Conservation (phyloP, 2,113 vertebrate species). For the Eudyptes chrysolophus region DNA sequence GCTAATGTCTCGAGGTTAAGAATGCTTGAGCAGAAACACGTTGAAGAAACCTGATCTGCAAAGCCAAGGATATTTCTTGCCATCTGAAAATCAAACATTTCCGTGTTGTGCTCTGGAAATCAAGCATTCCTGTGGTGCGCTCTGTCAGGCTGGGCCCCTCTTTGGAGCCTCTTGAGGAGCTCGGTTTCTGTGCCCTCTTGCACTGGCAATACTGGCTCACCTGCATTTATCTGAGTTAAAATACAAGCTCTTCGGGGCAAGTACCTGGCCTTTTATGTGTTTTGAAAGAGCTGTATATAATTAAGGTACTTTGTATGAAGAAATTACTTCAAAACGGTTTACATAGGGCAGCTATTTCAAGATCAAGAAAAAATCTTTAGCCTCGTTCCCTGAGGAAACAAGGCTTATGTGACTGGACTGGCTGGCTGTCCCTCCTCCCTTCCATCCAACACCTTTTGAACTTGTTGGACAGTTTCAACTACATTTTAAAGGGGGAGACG, state of each 20-base stretch:
- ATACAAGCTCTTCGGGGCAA: conserved; percentile 64
- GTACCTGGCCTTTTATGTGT: conserved; percentile 59
- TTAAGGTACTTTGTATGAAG: conserved; percentile 65
- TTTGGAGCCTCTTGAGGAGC: neutral
- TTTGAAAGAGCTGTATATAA: conserved; percentile 59
- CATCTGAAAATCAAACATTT: neutral
- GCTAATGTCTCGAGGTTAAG: neutral
- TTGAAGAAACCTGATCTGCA: neutral
- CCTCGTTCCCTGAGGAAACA: conserved; percentile 38
- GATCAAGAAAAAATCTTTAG: conserved; percentile 66
- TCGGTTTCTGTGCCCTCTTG: neutral
- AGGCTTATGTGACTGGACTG: conserved; percentile 46
- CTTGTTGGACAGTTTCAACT: conserved; percentile 44
- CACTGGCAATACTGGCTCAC: conserved; percentile 50
- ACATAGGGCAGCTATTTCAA: conserved; percentile 62
- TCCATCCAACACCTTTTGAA: conserved; percentile 57
- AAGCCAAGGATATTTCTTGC: neutral
- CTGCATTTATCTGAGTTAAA: conserved; percentile 60
- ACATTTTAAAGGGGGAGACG: conserved; percentile 45
- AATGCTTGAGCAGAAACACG: neutral
- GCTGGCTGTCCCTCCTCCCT: conserved; percentile 52
- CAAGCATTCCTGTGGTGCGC: neutral
- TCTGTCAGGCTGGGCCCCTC: neutral
- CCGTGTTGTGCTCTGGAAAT: neutral
- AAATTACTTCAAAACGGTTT: conserved; percentile 66